Conservation (phyloP, 2,888 invertebrate species). For the Frankliniella fusca region DNA sequence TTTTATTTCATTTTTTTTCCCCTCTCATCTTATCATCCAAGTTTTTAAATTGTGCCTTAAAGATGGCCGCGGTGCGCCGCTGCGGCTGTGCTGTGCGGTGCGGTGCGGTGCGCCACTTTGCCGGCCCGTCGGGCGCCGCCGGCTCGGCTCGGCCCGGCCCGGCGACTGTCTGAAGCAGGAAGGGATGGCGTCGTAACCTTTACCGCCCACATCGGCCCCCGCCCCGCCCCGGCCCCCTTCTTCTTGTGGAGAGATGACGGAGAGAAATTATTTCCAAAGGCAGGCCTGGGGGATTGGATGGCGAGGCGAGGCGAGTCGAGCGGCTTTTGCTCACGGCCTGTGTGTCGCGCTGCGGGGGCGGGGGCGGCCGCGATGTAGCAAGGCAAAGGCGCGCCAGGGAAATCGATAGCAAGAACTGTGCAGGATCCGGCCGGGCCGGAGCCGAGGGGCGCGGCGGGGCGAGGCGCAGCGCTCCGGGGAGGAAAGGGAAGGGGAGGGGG, state of each 20-base stretch:
- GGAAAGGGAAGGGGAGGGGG: neutral
- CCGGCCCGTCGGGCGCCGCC: neutral
- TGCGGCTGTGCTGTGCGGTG: neutral
- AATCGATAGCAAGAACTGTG: constrained; percentile 24
- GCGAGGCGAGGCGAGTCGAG: too few relatives aligned
- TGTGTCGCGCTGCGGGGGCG: too few relatives aligned
- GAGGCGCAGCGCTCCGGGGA: neutral
- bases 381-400: neutral
- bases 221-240: too few relatives aligned
- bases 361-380: too few relatives aligned
- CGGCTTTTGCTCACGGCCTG: too few relatives aligned
- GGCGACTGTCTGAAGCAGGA: neutral
- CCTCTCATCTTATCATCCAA: constrained; percentile 16
- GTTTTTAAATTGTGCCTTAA: constrained; percentile 9
- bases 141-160: too few relatives aligned
- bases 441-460: neutral
- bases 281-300: too few relatives aligned
- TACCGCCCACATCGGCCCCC: too few relatives aligned
- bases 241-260: too few relatives aligned
- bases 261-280: too few relatives aligned
- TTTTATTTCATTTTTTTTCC: neutral
- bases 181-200: too few relatives aligned
- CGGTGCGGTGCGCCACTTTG: neutral
- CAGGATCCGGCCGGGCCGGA: neutral
- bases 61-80: neutral